These are phyloP conservation scores for Xanthorhoe designata DNA, from an alignment of 2,888 invertebrate species.

Conservation along the genomic window DNA sequence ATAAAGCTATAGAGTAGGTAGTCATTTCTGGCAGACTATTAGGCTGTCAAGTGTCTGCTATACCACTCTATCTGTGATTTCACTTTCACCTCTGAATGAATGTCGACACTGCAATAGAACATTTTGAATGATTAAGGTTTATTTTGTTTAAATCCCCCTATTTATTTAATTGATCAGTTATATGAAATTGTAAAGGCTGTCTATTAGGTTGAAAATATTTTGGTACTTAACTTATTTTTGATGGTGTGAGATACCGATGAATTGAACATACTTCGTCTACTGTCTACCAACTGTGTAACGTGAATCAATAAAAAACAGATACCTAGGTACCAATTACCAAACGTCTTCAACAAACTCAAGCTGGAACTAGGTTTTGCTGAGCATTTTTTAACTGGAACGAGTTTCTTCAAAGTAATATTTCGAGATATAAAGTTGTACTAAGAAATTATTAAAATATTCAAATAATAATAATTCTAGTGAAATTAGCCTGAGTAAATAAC, in stretches of 20 bases:
- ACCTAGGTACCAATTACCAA: conserved; percentile 18
- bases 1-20: conserved; percentile 64
- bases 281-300: conserved; percentile 41
- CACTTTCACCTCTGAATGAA: conserved; percentile 52
- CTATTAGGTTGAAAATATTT: conserved; percentile 56
- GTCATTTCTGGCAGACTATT: conserved; percentile 68
- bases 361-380: conserved; percentile 49
- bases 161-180: conserved; percentile 44
- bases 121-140: not conserved
- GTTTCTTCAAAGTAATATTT: conserved; percentile 75
- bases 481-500: conserved; percentile 77
- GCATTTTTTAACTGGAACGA: conserved; percentile 72
- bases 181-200: conserved; percentile 58
- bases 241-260: conserved; percentile 13
- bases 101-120: conserved; percentile 6
- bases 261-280: conserved; percentile 39
- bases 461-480: conserved; percentile 79
- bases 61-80: conserved; percentile 76
- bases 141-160: conserved; percentile 45
- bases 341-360: conserved; percentile 39
- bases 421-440: conserved; percentile 75
- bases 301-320: conserved; percentile 7
- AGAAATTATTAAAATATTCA: conserved; percentile 81
- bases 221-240: conserved; percentile 56
- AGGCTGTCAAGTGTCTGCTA: conserved; percentile 57